Conservation (phyloP, 2,797 vertebrate genomes). For the Glossophaga mutica region DNA sequence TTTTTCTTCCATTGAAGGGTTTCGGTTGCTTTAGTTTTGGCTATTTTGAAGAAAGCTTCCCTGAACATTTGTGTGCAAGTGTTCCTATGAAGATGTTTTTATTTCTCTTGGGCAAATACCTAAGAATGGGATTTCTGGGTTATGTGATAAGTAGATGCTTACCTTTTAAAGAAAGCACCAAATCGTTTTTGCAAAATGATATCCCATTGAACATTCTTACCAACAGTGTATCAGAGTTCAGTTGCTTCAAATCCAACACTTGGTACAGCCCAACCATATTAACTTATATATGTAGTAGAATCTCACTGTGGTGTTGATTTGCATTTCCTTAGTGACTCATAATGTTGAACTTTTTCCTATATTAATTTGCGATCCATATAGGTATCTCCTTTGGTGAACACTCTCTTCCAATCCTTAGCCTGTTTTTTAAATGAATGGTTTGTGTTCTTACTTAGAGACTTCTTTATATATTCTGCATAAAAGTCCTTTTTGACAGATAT, state of each 20-base stretch:
- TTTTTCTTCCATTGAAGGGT: background rate
- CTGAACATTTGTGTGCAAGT: background rate
- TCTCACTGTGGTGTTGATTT: background rate
- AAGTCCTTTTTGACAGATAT: background rate
- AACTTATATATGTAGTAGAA: background rate
- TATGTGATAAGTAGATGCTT: background rate
- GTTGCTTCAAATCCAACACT: background rate
- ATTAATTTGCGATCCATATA: background rate
- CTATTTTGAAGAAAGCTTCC: background rate
- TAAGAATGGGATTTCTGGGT: background rate
- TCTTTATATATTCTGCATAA: background rate
- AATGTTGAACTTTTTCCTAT: background rate
- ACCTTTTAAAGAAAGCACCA: background rate
- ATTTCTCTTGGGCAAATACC: constrained; percentile 10
- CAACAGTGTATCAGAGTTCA: background rate
- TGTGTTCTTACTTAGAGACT: background rate
- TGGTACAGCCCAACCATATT: background rate
- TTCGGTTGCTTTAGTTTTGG: background rate
- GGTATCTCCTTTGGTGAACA: background rate
- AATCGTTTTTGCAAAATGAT: background rate
- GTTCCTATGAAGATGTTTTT: background rate
- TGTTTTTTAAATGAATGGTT: background rate
- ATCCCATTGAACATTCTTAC: background rate
- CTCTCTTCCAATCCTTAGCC: background rate
- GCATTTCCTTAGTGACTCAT: background rate